phyloP scores from a whole-genome alignment of 2,113 vertebrate genomes.

The Chroicocephalus ridibundus region DNA sequence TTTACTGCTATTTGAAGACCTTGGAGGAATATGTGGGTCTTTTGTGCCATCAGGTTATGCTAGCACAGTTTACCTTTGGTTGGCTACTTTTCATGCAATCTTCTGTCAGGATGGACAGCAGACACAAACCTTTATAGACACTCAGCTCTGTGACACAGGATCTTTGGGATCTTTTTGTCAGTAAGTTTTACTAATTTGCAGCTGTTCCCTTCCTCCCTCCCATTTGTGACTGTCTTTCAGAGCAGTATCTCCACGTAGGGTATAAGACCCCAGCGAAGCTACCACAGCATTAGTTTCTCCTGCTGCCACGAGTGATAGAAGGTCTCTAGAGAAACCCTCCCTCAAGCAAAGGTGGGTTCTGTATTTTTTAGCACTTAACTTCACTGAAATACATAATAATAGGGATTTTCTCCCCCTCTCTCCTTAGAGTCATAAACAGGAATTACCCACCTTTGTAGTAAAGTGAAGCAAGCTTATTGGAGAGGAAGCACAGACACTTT shows the following conservation, averaged over 20 bases:
- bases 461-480: background rate
- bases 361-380: background rate
- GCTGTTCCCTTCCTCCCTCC: background rate
- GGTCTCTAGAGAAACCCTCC: background rate
- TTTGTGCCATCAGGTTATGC: background rate
- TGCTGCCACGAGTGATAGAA: rapidly evolving
- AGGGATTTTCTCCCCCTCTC: background rate
- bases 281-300: background rate
- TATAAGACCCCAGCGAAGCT: background rate
- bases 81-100: background rate
- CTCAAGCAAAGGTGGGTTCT: background rate
- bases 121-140: background rate
- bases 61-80: background rate
- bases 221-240: background rate
- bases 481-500: background rate
- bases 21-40: background rate
- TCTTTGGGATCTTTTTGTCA: background rate
- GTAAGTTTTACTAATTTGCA: background rate
- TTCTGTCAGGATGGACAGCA: background rate
- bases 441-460: background rate
- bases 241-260: background rate
- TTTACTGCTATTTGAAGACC: background rate
- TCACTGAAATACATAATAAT: background rate
- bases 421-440: background rate
- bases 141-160: background rate